Percentiles rank a stretch among this genome's conserved stretches.
Conservation (phyloP, 2,888 invertebrate genomes). For the Philopedon plagiatum region DNA sequence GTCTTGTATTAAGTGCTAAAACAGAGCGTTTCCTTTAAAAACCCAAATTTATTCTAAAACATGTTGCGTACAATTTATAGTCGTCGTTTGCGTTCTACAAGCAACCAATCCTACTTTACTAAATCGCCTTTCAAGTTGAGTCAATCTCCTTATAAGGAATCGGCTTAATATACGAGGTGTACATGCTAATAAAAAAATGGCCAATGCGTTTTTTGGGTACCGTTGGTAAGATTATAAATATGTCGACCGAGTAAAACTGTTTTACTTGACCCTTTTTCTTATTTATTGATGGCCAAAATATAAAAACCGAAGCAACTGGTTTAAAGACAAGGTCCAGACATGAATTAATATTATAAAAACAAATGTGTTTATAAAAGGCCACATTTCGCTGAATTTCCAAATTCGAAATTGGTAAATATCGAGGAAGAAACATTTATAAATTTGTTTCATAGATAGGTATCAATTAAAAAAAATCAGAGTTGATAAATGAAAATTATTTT, state of each 20-base stretch:
- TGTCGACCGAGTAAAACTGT: slow-evolving; percentile 1
- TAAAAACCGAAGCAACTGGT: slow-evolving; percentile 6
- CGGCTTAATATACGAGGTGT: slow-evolving; percentile 33
- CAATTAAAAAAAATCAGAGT: too few species aligned
- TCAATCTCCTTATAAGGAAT: slow-evolving; percentile 28
- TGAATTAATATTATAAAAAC: not conserved
- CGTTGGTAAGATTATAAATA: slow-evolving; percentile 7
- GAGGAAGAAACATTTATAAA: too few species aligned
- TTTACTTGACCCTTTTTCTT: slow-evolving; percentile 23
- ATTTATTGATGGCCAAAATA: not conserved
- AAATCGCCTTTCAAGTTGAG: slow-evolving; percentile 20
- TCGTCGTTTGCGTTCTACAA: slow-evolving; percentile 20
- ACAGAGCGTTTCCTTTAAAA: slow-evolving; percentile 20
- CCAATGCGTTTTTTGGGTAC: slow-evolving; percentile 36
- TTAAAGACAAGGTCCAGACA: not conserved
- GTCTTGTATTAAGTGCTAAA: slow-evolving; percentile 26
- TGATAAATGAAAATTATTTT: too few species aligned
- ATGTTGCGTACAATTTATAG: slow-evolving; percentile 30
- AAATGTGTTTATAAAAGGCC: not conserved
- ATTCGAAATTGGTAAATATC: too few species aligned
- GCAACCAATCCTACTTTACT: slow-evolving; percentile 21
- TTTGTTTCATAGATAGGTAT: too few species aligned
- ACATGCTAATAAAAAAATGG: slow-evolving; percentile 25
- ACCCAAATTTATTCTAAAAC: slow-evolving; percentile 28
- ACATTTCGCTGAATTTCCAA: not conserved